These are phyloP conservation scores for Xyrichtys novacula DNA, from an alignment of 2,797 vertebrate species.

Conservation along the genomic window DNA sequence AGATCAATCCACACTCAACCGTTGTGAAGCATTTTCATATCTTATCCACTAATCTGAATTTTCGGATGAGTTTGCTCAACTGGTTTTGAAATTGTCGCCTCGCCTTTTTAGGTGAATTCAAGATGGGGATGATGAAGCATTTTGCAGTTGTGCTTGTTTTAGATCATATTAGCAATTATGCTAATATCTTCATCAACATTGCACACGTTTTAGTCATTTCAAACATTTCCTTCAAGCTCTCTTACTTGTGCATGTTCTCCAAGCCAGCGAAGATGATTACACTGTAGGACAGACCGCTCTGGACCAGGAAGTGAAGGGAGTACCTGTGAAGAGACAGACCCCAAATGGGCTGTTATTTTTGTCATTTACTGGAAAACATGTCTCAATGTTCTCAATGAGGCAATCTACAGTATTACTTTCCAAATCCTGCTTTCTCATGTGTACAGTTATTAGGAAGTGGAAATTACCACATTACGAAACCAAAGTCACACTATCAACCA, in stretches of 20 bases:
- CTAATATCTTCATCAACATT: not conserved
- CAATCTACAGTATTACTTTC: not conserved
- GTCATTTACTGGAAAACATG: not conserved
- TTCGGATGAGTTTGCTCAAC: not conserved
- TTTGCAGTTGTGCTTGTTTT: not conserved
- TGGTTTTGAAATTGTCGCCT: not conserved
- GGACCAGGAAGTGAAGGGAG: constrained; percentile 97
- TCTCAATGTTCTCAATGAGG: not conserved
- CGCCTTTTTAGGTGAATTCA: not conserved
- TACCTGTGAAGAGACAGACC: constrained; percentile 87
- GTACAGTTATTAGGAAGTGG: constrained; percentile 6
- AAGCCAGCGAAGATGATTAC: constrained; percentile 93
- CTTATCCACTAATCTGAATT: not conserved
- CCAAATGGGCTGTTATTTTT: not conserved
- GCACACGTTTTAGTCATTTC: not conserved
- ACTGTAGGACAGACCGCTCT: constrained; percentile 95
- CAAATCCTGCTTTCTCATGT: constrained; percentile 23
- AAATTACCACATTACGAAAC: constrained; percentile 45
- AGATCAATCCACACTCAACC: not conserved
- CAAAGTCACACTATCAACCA: constrained; percentile 23
- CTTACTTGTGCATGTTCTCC: constrained; percentile 99
- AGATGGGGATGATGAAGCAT: not conserved
- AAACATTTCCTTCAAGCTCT: not conserved
- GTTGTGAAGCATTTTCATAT: not conserved
- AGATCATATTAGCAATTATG: not conserved